Conservation (phyloP, 64 coral and sea anemone species). For the Dendrophyllia cribrosa region DNA sequence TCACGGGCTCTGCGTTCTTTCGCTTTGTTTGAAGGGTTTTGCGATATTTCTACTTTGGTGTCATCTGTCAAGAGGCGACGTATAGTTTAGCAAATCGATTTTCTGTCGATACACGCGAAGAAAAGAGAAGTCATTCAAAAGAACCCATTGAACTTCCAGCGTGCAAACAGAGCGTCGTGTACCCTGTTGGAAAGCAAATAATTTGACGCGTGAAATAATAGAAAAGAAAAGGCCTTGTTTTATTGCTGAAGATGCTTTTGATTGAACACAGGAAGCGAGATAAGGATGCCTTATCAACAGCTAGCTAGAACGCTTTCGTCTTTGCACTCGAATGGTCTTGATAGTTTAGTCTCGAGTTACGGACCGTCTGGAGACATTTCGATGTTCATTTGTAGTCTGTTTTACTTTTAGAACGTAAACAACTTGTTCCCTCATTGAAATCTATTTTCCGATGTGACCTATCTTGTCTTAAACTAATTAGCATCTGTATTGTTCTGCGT, state of each 20-base stretch:
- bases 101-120: not conserved
- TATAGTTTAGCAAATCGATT: not conserved
- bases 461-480: not conserved
- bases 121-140: constrained; percentile 2
- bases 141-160: not conserved
- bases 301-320: not conserved
- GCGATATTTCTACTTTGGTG: not conserved
- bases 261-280: not conserved
- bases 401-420: not conserved
- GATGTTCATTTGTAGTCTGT: not conserved
- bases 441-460: not conserved
- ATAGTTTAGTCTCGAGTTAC: not conserved
- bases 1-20: not conserved
- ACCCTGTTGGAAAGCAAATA: not conserved
- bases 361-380: not conserved
- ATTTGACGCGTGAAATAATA: not conserved
- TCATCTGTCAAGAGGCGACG: not conserved
- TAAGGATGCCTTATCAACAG: not conserved
- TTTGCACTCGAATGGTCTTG: not conserved
- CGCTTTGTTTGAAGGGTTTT: not conserved
- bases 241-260: not conserved
- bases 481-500: not conserved
- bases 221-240: not conserved
- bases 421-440: not conserved
- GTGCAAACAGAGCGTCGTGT: constrained; percentile 1